These are phyloP conservation scores for Pempheris klunzingeri DNA, from an alignment of 2,797 vertebrate genomes.

Conservation along the genomic window DNA sequence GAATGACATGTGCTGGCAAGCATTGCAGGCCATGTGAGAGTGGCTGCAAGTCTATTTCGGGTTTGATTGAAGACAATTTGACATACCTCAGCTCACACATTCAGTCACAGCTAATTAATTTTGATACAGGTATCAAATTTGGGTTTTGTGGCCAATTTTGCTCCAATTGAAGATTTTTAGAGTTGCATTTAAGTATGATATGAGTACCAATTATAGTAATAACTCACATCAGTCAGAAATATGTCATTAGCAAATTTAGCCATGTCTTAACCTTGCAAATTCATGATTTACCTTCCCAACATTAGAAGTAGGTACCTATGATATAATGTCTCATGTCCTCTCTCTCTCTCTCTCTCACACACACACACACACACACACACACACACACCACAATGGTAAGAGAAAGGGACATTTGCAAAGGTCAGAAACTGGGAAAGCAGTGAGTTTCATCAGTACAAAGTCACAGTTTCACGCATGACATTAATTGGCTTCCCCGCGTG, in stretches of 20 bases:
- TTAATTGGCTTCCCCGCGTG: neutral
- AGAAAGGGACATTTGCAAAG: slow-evolving; percentile 37
- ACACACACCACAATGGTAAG: neutral
- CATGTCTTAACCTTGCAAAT: too few relatives aligned
- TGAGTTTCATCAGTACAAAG: slow-evolving; percentile 19
- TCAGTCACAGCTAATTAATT: slow-evolving; percentile 20
- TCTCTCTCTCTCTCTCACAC: too few relatives aligned
- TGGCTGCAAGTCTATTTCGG: slow-evolving; percentile 8
- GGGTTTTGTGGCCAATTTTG: too few relatives aligned
- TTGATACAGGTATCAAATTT: slow-evolving; percentile 6
- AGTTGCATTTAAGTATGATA: slow-evolving; percentile 7
- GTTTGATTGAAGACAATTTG: slow-evolving; percentile 33
- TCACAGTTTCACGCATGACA: slow-evolving; percentile 19
- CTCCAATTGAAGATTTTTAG: too few relatives aligned
- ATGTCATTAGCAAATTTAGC: slow-evolving; percentile 17
- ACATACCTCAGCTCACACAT: slow-evolving; percentile 10
- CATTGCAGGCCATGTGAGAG: slow-evolving; percentile 21
- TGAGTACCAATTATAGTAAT: neutral
- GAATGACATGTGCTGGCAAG: slow-evolving; percentile 49
- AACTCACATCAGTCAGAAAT: too few relatives aligned
- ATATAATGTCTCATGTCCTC: too few relatives aligned
- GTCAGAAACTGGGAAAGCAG: slow-evolving; percentile 29
- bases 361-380: neutral
- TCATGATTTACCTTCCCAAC: neutral
- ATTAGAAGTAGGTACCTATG: neutral